A percentile compares a stretch with the other conserved stretches of the same genome.
phyloP scores from a whole-genome alignment of 2,797 vertebrate genomes.

The Gymnopithys bicolor region DNA sequence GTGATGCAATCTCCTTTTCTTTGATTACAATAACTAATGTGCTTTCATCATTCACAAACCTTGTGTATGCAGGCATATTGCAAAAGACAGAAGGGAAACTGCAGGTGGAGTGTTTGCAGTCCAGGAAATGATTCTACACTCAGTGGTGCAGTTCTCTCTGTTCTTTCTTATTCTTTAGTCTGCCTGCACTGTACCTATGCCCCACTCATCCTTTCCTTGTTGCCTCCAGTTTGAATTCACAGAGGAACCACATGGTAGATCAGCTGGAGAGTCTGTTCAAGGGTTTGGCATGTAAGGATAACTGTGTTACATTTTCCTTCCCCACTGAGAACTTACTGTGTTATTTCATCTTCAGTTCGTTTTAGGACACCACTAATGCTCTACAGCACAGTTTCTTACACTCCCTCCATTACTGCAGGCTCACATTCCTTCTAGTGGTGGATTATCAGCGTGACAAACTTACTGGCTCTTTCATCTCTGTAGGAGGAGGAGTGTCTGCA shows the following conservation, averaged over 20 bases:
- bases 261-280: neutral
- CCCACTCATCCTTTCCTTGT: neutral
- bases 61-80: neutral
- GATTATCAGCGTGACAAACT: neutral
- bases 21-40: neutral
- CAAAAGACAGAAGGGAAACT: neutral
- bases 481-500: neutral
- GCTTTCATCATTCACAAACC: neutral
- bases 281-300: neutral
- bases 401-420: rapidly evolving
- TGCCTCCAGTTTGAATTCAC: neutral
- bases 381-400: neutral
- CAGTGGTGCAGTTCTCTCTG: neutral
- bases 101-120: neutral
- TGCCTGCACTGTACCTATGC: neutral
- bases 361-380: neutral
- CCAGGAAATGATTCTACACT: neutral
- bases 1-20: neutral
- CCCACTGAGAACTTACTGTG: neutral
- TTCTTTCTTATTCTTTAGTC: neutral
- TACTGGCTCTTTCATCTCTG: neutral
- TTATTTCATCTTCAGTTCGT: neutral
- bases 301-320: neutral
- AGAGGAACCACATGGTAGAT: neutral
- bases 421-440: neutral